A percentile compares a stretch with the other conserved stretches of the same genome.
Evolutionary conservation across 2,888 invertebrate species (phyloP).

Genomic region (Syritta pipiens): DNA sequence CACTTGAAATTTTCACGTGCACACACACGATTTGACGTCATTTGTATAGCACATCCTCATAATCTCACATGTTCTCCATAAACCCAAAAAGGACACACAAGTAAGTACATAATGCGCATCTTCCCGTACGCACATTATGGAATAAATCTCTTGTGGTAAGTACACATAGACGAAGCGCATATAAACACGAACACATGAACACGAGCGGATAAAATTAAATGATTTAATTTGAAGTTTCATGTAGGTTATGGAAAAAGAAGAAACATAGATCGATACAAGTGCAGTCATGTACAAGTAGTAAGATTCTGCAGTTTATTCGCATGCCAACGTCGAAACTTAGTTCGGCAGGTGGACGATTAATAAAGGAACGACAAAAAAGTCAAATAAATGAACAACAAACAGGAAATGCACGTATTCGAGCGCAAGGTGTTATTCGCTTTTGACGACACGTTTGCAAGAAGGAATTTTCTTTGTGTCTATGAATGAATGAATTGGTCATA

Average conservation of each 20-base stretch:
- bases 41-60: slow-evolving; percentile 17
- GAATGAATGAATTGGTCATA: slow-evolving; percentile 59
- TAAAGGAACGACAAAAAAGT: neutral
- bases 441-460: slow-evolving; percentile 48
- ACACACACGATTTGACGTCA: slow-evolving; percentile 51
- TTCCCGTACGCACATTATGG: slow-evolving; percentile 27
- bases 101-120: slow-evolving; percentile 46
- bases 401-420: slow-evolving; percentile 38
- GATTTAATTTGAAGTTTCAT: slow-evolving; percentile 47
- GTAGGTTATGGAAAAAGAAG: slow-evolving; percentile 20
- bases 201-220: slow-evolving; percentile 48
- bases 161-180: neutral
- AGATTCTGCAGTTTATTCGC: too few species aligned
- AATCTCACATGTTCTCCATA: neutral
- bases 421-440: slow-evolving; percentile 57
- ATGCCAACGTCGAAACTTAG: neutral
- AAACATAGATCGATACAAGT: slow-evolving; percentile 37
- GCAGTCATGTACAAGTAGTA: too few species aligned
- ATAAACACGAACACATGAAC: too few species aligned
- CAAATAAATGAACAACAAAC: slow-evolving; percentile 11
- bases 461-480: slow-evolving; percentile 47
- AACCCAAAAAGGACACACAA: slow-evolving; percentile 29
- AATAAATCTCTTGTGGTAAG: slow-evolving; percentile 23
- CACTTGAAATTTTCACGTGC: slow-evolving; percentile 62
- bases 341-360: slow-evolving; percentile 23